Base-by-base conservation (phyloP, 1,140 invertebrate species). In the Hyles vespertilio region DNA sequence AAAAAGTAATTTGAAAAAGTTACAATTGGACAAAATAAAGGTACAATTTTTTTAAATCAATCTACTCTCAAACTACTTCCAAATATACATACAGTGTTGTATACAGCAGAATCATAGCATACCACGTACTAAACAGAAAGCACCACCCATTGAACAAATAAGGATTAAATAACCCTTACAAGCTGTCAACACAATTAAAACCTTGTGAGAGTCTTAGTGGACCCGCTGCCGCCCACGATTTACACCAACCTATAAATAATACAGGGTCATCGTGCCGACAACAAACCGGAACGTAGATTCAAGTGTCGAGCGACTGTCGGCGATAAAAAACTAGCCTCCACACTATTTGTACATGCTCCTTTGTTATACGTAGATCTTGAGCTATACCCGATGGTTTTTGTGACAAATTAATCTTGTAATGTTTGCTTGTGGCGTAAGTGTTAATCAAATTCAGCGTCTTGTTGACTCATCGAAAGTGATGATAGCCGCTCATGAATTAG, bases 281-380 rank as follows among this genome's bases (percentile, higher is more conserved):
- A 81, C 84, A 73, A 81, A 85, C 84, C 82, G 84, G 84, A 87
- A 87, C 84, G 71, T 75, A 81, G 79, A 80, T 72, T 77, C 84
- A 76, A 76, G 80, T 77, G 52, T 54, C 52, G 51, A 34, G 10
- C 51, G 52, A 54, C 52, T 44, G 73, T 78, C 73, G 66, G 67
- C 55, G 71, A 58, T 70, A 81, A 85, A 81, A 85, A 83, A 77
- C 76, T 66, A 69, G 75, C 70, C 72, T 58, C 67, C 67, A 56
- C 59, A 72, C 69, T 78, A 79, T 78, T 79, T 72, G 63, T 65
- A 65, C 47, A 61, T 61, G 65, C 63, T 63, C 61, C 61, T 70
- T 63, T 63, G 65, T 70, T 63, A 63, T 56, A 50, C 51, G 51
- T 45, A 61, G 50, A 59, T 69, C 56, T 51, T 11, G 22, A 22